Evolutionary conservation across 35 echinoderm and acorn worm species (phyloP).

Genomic region (Apostichopus californicus): DNA sequence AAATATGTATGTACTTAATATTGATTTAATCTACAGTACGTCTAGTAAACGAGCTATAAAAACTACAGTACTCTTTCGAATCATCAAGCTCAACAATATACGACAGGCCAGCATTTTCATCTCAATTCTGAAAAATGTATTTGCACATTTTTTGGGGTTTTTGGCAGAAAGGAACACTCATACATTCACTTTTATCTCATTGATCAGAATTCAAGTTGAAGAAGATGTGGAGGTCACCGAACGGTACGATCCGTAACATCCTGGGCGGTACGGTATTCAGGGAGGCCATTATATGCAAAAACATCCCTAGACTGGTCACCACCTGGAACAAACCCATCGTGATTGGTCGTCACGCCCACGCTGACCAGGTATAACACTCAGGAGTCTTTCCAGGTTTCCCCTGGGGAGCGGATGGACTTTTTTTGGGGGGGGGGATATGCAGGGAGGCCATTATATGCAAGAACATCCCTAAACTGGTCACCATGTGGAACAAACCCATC

Average conservation of each 20-base stretch:
- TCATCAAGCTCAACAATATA: too few relatives aligned
- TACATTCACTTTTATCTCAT: background rate
- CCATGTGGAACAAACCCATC: conserved; percentile 90
- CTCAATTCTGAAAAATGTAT: too few relatives aligned
- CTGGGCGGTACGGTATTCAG: conserved; percentile 95
- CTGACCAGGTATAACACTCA: conserved; percentile 78
- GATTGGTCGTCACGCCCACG: conserved; percentile 98
- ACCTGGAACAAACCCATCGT: conserved; percentile 97
- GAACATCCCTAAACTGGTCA: conserved; percentile 88
- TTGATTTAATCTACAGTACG: too few relatives aligned
- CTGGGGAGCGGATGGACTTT: too few relatives aligned
- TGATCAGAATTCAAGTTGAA: conserved; percentile 93
- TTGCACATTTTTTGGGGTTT: too few relatives aligned
- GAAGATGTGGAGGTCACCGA: conserved; percentile 99
- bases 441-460: conserved; percentile 94
- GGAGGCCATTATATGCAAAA: conserved; percentile 96
- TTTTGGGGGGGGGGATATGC: conserved; percentile 77
- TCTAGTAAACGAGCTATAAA: too few relatives aligned
- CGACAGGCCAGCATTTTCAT: too few relatives aligned
- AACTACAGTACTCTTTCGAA: too few relatives aligned
- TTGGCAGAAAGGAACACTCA: too few relatives aligned
- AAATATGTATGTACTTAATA: too few relatives aligned
- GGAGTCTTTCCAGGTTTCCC: background rate
- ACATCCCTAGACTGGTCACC: conserved; percentile 89
- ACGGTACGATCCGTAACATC: conserved; percentile 98